Conservation (phyloP, 2,888 invertebrate species). For the Adelphocoris suturalis region DNA sequence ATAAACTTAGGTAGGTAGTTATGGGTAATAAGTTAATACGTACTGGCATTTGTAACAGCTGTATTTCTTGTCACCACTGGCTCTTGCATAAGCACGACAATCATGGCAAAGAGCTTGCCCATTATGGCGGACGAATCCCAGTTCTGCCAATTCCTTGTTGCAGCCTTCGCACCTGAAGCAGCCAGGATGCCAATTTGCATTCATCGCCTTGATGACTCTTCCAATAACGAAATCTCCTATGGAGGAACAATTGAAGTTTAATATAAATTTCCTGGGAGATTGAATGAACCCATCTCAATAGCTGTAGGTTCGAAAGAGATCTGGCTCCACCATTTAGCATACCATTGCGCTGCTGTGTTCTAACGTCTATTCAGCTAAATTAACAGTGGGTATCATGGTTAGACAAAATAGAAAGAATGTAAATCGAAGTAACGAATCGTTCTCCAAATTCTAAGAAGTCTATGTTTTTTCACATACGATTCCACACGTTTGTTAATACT, state of each 20-base stretch:
- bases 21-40: background rate
- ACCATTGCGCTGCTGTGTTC: no score
- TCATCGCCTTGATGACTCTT: conserved; percentile 99
- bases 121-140: conserved; percentile 96
- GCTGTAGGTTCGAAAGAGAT: no score
- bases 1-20: no score
- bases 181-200: conserved; percentile 98
- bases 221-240: conserved; percentile 94
- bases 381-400: no score
- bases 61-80: conserved; percentile 96
- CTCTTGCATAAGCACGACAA: conserved; percentile 97
- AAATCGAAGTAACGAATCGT: no score
- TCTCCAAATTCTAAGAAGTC: no score
- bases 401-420: no score
- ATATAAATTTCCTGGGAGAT: background rate
- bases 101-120: conserved; percentile 94
- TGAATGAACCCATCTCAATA: no score
- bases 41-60: conserved; percentile 99
- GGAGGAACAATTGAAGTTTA: background rate
- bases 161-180: conserved; percentile 99
- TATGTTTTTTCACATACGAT: no score
- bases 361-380: no score
- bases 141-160: conserved; percentile 93
- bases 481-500: no score
- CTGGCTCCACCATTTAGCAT: no score